Conservation (phyloP, 2,888 invertebrate genomes). For the Halictus ligatus region DNA sequence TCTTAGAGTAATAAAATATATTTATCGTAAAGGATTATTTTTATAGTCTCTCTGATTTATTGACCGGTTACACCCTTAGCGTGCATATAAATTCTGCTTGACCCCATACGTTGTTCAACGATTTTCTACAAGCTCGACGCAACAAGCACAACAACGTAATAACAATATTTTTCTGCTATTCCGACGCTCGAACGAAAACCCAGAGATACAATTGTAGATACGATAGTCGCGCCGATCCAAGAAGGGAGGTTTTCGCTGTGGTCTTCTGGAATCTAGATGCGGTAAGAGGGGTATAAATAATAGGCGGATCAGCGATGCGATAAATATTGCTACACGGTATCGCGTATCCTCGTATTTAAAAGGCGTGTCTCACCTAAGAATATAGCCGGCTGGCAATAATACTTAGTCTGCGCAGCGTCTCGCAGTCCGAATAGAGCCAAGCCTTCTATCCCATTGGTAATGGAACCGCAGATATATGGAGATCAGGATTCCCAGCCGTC, state of each 20-base stretch:
- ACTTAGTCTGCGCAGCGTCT: background rate
- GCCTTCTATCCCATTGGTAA: background rate
- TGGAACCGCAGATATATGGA: constrained; percentile 7
- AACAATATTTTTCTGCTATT: background rate
- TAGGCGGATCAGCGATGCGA: background rate
- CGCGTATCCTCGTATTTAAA: background rate
- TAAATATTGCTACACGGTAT: background rate
- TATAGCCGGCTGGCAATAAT: background rate
- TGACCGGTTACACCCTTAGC: background rate
- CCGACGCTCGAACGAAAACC: background rate
- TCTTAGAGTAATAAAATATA: background rate
- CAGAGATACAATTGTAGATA: background rate
- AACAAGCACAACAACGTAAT: background rate
- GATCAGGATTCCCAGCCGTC: constrained; percentile 1
- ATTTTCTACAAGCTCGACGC: too few relatives aligned
- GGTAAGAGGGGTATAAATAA: background rate
- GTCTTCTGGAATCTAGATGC: background rate
- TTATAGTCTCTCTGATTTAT: background rate
- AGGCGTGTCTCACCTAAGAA: background rate
- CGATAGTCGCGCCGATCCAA: background rate
- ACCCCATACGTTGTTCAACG: background rate
- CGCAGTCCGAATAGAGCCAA: background rate
- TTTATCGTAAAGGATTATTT: background rate
- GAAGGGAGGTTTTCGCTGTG: background rate
- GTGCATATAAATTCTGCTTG: background rate